Percentiles rank a stretch among this genome's conserved stretches.
Evolutionary conservation across 2,113 vertebrate species (phyloP).

Genomic region (Grallaria varia): DNA sequence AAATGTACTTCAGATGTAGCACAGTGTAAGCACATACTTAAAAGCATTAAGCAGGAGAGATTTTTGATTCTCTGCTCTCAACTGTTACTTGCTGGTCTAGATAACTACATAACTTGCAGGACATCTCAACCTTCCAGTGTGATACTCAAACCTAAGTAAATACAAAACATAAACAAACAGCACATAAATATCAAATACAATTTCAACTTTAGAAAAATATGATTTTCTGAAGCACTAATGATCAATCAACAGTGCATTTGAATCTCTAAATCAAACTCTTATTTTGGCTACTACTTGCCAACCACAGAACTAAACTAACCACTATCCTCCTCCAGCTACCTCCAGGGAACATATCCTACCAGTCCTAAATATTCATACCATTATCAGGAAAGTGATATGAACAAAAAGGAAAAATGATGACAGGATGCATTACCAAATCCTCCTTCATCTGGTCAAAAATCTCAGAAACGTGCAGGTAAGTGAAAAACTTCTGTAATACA

Average conservation of each 20-base stretch:
- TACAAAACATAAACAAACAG: background rate
- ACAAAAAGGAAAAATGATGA: background rate
- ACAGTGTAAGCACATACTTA: background rate
- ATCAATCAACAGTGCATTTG: background rate
- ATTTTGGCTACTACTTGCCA: background rate
- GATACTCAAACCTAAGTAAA: background rate
- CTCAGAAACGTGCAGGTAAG: background rate
- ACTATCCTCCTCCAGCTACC: background rate
- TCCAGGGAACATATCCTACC: background rate
- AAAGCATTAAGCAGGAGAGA: background rate
- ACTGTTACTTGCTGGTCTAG: background rate
- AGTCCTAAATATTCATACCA: background rate
- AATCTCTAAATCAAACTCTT: background rate
- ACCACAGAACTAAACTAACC: background rate
- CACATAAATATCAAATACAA: fast-evolving
- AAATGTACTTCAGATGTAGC: background rate
- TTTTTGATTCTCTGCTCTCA: background rate
- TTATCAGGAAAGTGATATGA: background rate
- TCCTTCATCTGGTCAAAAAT: background rate
- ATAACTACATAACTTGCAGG: background rate
- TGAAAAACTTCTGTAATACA: background rate
- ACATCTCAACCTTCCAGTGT: background rate
- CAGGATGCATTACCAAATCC: background rate
- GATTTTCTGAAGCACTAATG: background rate
- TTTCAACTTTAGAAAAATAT: background rate